Evolutionary conservation across 2,797 vertebrate species (phyloP).

Genomic region (Syngnathus acus): DNA sequence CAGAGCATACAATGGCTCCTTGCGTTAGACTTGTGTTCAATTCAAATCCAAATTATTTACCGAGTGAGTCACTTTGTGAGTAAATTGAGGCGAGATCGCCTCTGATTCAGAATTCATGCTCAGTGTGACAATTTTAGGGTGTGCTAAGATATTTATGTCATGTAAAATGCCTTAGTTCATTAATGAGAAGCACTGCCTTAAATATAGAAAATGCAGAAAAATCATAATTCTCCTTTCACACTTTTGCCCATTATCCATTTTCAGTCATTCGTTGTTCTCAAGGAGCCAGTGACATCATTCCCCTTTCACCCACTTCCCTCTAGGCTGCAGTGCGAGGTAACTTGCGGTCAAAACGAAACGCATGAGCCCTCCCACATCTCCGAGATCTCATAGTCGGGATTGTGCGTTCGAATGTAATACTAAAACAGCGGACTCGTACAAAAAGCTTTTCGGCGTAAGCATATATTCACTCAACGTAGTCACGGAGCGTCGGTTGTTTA

Average conservation of each 20-base stretch:
- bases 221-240: too few relatives aligned
- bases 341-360: conserved; percentile 48
- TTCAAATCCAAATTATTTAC: too few relatives aligned
- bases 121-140: too few relatives aligned
- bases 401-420: neutral
- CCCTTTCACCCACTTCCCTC: conserved; percentile 66
- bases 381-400: accelerated
- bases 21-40: too few relatives aligned
- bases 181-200: neutral
- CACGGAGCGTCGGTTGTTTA: neutral
- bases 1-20: too few relatives aligned
- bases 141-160: too few relatives aligned
- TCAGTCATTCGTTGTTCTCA: conserved; percentile 29
- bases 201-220: neutral
- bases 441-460: neutral
- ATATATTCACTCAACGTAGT: too few relatives aligned
- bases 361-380: conserved; percentile 9
- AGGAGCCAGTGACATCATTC: conserved; percentile 61
- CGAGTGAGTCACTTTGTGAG: too few relatives aligned
- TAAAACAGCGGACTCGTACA: neutral
- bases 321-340: conserved; percentile 56
- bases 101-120: too few relatives aligned
- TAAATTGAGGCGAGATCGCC: too few relatives aligned
- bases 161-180: neutral
- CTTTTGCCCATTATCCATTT: conserved; percentile 33